Base-by-base conservation (phyloP, 2,113 vertebrate genomes). In the Steatornis caripensis region DNA sequence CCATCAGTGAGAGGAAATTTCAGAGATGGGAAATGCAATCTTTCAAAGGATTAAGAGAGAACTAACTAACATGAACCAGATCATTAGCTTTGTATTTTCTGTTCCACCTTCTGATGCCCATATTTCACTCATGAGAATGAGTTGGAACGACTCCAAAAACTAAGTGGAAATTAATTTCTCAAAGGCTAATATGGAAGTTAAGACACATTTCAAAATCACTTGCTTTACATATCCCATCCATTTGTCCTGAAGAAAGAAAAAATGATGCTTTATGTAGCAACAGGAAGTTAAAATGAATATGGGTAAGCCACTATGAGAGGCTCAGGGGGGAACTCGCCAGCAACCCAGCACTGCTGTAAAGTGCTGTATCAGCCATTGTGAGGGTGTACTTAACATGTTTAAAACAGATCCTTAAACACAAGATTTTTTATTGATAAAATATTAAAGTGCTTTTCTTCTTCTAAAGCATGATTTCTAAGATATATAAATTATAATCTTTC, bases 21-120 rank as follows among this genome's bases (percentile, higher is more conserved):
- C 85, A 90, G 96, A 76, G 91, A 95, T 0, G 43, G 78, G 93
- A 95, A 95, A 96, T 93, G 91, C 95, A 95, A 96, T 97, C 92
- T 96, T 96, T 97, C 95, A 97, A 96, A 96, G 97, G 95, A 97
- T 97, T 97, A 97, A 95, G 91, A 94, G 92, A 94, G 94, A 95
- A 87, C 96, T 97, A 96, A 97, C 97, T 96, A 96, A 97, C 97
- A 96, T 96, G 97, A 97, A 96, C 87, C 97, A 97, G 91, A 97
- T 97, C 96, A 97, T 97, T 97, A 97, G 95, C 96, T 97, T 96
- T 97, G 96, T 95, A 96, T 97, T 97, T 97, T 97, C 96, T 92
- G 96, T 97, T 96, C 93, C 94, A 96, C 95, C 94, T 97, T 97
- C 96, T 95, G 89, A 97, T 95, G 94, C 96, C 88, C 85, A 84